Percentiles rank a stretch among this genome's conserved stretches.
phyloP scores from a whole-genome alignment of 2,113 vertebrate genomes.

The Oreamnos americanus region DNA sequence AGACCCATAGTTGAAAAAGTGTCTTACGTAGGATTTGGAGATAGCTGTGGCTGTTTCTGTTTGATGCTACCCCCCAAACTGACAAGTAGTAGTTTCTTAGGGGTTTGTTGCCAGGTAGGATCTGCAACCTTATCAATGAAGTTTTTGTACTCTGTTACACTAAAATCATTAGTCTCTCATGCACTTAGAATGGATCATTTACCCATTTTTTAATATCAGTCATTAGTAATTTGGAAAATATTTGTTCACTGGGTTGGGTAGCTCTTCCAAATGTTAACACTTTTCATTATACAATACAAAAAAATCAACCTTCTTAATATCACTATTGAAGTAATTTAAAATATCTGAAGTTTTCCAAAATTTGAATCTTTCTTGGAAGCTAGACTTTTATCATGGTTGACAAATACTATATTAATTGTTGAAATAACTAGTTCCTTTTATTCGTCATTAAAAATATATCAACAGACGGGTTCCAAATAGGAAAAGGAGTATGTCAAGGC shows the following conservation, averaged over 20 bases:
- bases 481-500: too few species aligned
- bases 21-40: not conserved
- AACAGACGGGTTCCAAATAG: too few species aligned
- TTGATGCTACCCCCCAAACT: not conserved
- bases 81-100: not conserved
- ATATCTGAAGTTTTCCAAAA: slow-evolving; percentile 5
- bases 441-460: not conserved
- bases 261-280: not conserved
- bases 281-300: not conserved
- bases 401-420: not conserved
- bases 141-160: not conserved
- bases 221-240: not conserved
- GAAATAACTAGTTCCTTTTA: not conserved
- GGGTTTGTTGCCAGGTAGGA: not conserved
- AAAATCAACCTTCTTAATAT: not conserved
- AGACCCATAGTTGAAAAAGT: not conserved
- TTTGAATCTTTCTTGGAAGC: not conserved
- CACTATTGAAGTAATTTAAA: not conserved
- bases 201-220: not conserved
- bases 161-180: not conserved
- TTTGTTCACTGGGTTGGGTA: not conserved
- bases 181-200: not conserved
- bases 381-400: not conserved
- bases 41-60: not conserved
- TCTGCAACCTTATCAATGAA: not conserved